Conservation (phyloP, 2,797 vertebrate genomes). For the Denticeps clupeoides region DNA sequence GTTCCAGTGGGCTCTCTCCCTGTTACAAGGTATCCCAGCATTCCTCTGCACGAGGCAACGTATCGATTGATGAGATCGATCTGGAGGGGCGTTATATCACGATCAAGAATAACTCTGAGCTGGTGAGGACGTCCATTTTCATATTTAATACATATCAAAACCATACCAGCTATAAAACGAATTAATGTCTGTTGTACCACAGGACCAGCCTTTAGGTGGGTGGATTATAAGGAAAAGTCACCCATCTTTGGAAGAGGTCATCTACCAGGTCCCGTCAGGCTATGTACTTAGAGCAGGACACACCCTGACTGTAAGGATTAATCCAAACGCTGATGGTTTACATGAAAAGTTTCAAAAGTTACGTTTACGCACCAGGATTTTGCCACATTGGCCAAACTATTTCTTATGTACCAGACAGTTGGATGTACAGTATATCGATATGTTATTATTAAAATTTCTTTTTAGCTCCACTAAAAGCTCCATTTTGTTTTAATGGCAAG, state of each 20-base stretch:
- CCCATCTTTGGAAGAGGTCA: slow-evolving; percentile 45
- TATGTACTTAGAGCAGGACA: slow-evolving; percentile 58
- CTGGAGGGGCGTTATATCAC: slow-evolving; percentile 60
- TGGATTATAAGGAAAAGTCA: slow-evolving; percentile 59
- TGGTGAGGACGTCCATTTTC: slow-evolving; percentile 34
- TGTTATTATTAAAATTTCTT: no score
- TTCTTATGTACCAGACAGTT: no score
- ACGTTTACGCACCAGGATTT: no score
- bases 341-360: no score
- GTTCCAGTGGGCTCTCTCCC: slow-evolving; percentile 27
- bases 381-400: no score
- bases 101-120: slow-evolving; percentile 62
- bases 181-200: background rate
- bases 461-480: no score
- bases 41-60: slow-evolving; percentile 34
- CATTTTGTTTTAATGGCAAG: no score
- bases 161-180: background rate
- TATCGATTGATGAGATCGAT: slow-evolving; percentile 67
- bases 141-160: background rate
- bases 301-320: slow-evolving; percentile 65
- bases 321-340: no score
- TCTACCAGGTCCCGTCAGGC: slow-evolving; percentile 58
- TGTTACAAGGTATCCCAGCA: slow-evolving; percentile 53
- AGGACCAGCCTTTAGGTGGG: slow-evolving; percentile 66
- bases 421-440: no score